These are phyloP conservation scores for Enteromius argenteus DNA, from an alignment of 2,797 vertebrate genomes.

Conservation along the genomic window DNA sequence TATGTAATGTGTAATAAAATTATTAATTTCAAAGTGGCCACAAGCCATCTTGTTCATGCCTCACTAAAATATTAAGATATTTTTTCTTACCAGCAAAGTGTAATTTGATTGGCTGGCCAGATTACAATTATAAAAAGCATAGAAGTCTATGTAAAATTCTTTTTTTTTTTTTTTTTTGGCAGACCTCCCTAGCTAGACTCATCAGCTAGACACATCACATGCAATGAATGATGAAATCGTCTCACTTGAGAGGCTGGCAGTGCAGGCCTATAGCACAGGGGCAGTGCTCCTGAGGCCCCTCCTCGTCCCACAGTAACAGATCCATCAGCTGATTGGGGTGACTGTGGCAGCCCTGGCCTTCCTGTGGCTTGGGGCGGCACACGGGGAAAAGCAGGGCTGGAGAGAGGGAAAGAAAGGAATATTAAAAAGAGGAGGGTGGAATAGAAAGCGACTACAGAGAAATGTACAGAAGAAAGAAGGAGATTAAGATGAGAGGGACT, in stretches of 20 bases:
- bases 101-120: neutral
- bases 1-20: neutral
- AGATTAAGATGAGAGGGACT: neutral
- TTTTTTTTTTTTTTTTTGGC: neutral
- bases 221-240: neutral
- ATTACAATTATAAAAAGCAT: neutral
- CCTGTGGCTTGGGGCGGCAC: slow-evolving; percentile 84
- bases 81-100: neutral
- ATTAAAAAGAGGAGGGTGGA: neutral
- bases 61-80: neutral
- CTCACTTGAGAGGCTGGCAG: slow-evolving; percentile 87
- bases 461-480: neutral
- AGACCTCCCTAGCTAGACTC: neutral
- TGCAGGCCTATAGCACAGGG: slow-evolving; percentile 84
- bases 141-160: neutral
- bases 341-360: slow-evolving; percentile 83
- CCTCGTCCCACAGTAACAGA: slow-evolving; percentile 91
- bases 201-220: neutral
- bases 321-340: slow-evolving; percentile 87
- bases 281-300: slow-evolving; percentile 86
- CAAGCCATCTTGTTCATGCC: neutral
- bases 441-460: neutral
- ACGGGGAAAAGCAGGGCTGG: slow-evolving; percentile 91
- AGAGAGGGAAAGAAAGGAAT: neutral
- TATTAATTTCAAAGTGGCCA: neutral